These are phyloP conservation scores for Burhinus bistriatus DNA, from an alignment of 2,113 vertebrate genomes.

Conservation along the genomic window DNA sequence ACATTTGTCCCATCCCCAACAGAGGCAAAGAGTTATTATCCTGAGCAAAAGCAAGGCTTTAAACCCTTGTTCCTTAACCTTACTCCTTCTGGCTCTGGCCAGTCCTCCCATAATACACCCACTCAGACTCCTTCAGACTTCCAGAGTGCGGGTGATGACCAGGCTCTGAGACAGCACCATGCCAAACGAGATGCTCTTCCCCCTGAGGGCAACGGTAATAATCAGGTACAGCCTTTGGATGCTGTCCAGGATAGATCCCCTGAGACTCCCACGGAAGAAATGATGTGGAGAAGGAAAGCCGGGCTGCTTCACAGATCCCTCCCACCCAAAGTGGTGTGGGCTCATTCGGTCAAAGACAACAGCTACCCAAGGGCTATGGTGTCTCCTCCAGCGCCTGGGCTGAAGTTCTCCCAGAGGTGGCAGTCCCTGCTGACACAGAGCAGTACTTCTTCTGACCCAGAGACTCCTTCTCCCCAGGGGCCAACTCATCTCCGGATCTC, in stretches of 20 bases:
- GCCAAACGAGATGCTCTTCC: not conserved
- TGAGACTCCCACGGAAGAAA: constrained; percentile 54
- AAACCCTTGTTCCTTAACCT: constrained; percentile 11
- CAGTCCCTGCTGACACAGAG: constrained; percentile 20
- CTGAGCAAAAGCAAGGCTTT: constrained; percentile 43
- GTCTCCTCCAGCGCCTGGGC: not conserved
- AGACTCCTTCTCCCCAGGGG: constrained; percentile 26
- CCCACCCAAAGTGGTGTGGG: constrained; percentile 22
- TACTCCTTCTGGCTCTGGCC: not conserved
- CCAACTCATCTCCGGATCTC: constrained; percentile 80
- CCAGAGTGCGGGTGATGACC: not conserved
- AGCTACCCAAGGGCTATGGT: not conserved
- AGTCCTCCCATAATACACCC: not conserved
- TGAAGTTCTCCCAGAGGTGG: constrained; percentile 16
- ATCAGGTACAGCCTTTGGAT: not conserved
- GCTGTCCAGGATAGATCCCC: constrained; percentile 8
- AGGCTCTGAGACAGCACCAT: not conserved
- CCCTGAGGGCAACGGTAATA: not conserved
- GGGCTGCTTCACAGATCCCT: constrained; percentile 41
- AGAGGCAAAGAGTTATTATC: constrained; percentile 19
- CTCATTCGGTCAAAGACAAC: not conserved
- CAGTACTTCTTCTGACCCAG: constrained; percentile 66
- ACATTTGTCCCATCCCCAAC: not conserved
- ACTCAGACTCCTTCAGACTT: not conserved
- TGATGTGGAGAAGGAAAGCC: not conserved